Evolutionary conservation across 2,113 vertebrate genomes (phyloP).

Genomic region (Centropus unirufus): DNA sequence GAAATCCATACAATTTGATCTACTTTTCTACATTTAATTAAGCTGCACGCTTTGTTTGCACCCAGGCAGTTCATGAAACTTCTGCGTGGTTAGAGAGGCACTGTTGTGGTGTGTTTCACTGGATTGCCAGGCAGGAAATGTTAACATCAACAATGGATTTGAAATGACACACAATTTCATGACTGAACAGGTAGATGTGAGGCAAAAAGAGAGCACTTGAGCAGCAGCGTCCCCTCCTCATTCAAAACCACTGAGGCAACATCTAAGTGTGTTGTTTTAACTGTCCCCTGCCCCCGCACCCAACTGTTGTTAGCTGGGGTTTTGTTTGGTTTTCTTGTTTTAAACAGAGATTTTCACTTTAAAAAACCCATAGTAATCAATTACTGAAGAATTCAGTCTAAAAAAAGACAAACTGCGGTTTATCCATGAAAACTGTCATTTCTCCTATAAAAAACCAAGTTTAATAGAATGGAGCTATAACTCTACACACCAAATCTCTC

Average conservation of each 20-base stretch:
- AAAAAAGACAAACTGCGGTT: background rate
- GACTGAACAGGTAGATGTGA: background rate
- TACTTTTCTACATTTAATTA: background rate
- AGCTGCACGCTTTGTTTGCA: background rate
- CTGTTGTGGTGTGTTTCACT: background rate
- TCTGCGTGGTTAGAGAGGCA: background rate
- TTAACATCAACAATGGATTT: background rate
- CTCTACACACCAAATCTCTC: background rate
- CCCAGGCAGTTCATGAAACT: background rate
- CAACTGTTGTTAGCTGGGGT: background rate
- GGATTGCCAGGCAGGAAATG: background rate
- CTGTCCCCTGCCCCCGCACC: too few species aligned
- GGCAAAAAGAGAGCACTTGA: background rate
- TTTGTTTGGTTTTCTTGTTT: background rate
- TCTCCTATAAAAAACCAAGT: background rate
- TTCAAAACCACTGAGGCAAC: background rate
- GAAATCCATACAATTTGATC: background rate
- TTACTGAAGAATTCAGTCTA: background rate
- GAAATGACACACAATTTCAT: background rate
- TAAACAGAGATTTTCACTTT: background rate
- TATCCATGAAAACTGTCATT: background rate
- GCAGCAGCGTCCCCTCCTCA: background rate
- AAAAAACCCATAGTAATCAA: background rate
- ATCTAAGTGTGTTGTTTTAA: background rate
- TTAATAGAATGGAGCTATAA: background rate